phyloP scores from a whole-genome alignment of 2,888 invertebrate genomes.

The Xanthia icteritia region DNA sequence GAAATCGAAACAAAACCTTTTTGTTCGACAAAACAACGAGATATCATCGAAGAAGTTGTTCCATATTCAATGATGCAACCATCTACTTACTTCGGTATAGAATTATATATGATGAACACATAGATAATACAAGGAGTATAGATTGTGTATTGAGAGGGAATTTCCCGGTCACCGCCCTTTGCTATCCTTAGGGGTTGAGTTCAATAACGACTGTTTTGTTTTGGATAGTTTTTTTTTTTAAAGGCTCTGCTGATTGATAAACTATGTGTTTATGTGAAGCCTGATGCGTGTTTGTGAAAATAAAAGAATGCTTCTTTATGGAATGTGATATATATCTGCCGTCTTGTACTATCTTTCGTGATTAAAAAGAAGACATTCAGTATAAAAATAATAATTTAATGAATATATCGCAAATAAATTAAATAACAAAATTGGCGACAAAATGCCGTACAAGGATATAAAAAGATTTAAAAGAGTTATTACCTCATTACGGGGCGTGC shows the following conservation, averaged over 20 bases:
- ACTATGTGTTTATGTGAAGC: background rate
- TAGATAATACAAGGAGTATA: background rate
- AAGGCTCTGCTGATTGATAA: background rate
- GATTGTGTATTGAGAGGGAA: conserved; percentile 26
- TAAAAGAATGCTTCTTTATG: no score
- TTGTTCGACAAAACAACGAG: conserved; percentile 4
- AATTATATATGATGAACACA: background rate
- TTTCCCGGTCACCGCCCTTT: conserved; percentile 33
- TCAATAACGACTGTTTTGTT: conserved; percentile 1
- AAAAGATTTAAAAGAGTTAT: no score
- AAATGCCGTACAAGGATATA: no score
- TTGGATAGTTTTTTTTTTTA: background rate
- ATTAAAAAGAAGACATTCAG: no score
- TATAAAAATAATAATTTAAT: no score
- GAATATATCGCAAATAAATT: no score
- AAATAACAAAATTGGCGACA: no score
- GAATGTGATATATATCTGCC: no score
- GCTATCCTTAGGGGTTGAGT: conserved; percentile 6
- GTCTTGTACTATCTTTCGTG: no score
- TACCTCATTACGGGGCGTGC: no score
- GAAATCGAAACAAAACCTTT: conserved; percentile 10
- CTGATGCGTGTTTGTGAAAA: background rate
- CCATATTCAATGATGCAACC: conserved; percentile 53
- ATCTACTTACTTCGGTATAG: background rate
- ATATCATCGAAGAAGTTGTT: conserved; percentile 26